phyloP scores from a whole-genome alignment of 2,888 invertebrate genomes.

The Tachystola acroxantha region DNA sequence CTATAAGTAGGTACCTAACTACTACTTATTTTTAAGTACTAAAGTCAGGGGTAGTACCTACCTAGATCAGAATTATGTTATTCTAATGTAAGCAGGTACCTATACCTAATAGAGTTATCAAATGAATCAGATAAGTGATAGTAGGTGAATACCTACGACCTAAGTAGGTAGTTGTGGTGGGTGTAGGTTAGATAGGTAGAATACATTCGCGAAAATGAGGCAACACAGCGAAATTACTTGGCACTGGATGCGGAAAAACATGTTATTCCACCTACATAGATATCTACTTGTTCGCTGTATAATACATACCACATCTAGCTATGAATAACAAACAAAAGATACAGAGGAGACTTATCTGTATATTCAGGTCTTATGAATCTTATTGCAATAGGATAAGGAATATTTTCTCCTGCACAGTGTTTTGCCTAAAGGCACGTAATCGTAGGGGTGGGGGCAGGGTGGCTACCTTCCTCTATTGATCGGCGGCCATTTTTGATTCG shows the following conservation, averaged over 20 bases:
- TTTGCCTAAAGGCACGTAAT: slow-evolving; percentile 21
- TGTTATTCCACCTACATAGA: slow-evolving; percentile 7
- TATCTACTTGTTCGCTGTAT: slow-evolving; percentile 24
- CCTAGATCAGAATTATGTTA: too few relatives aligned
- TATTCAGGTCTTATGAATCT: slow-evolving; percentile 23
- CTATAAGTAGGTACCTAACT: too few relatives aligned
- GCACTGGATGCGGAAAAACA: slow-evolving; percentile 4
- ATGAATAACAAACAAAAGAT: slow-evolving; percentile 53
- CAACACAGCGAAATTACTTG: slow-evolving; percentile 6
- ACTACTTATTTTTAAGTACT: too few relatives aligned
- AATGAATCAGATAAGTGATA: too few relatives aligned
- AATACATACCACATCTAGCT: slow-evolving; percentile 8
- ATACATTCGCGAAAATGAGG: too few relatives aligned
- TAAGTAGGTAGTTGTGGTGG: too few relatives aligned
- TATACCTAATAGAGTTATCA: too few relatives aligned
- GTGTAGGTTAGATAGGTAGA: too few relatives aligned
- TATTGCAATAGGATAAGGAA: slow-evolving; percentile 16
- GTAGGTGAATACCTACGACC: too few relatives aligned
- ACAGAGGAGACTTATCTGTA: slow-evolving; percentile 42
- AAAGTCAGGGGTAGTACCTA: too few relatives aligned
- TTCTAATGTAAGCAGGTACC: too few relatives aligned
- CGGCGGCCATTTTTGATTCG: slow-evolving; percentile 63
- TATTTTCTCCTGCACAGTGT: slow-evolving; percentile 28
- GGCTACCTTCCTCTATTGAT: slow-evolving; percentile 57
- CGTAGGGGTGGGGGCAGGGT: slow-evolving; percentile 53